Conservation (phyloP, 2,888 invertebrate genomes). For the Sarcophaga subvicina region DNA sequence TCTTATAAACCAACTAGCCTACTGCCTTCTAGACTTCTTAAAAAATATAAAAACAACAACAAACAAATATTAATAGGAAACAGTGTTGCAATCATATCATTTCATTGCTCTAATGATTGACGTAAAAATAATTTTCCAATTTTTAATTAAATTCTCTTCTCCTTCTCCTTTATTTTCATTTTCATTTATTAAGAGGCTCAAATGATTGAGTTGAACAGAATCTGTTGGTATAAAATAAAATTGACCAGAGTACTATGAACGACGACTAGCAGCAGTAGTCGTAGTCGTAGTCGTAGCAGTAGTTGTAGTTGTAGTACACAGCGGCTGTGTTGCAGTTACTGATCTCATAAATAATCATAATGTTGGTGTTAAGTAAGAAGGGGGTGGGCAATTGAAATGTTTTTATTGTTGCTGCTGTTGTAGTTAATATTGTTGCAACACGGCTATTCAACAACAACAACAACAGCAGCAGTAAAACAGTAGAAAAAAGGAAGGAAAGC, state of each 20-base stretch:
- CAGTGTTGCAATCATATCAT: no score
- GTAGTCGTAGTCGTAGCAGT: no score
- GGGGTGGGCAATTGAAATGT: constrained; percentile 63
- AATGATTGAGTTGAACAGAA: not conserved
- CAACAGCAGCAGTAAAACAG: not conserved
- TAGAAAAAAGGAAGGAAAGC: not conserved
- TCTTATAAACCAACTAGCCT: no score
- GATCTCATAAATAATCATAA: constrained; percentile 67
- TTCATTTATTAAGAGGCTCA: not conserved
- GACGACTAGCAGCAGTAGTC: no score
- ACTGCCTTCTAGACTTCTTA: no score
- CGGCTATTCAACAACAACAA: constrained; percentile 16
- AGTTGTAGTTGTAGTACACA: not conserved
- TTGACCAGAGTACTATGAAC: not conserved
- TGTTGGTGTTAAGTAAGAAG: constrained; percentile 65
- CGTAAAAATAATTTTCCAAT: not conserved
- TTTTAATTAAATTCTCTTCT: not conserved
- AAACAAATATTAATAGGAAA: no score
- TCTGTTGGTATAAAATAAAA: not conserved
- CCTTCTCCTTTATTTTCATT: no score
- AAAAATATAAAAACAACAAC: no score
- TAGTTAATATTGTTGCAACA: constrained; percentile 33
- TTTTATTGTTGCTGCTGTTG: constrained; percentile 35
- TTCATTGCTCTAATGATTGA: not conserved
- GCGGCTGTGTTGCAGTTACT: constrained; percentile 40